Evolutionary conservation across 2,113 vertebrate species (phyloP).

Genomic region (Dasyprocta punctata): DNA sequence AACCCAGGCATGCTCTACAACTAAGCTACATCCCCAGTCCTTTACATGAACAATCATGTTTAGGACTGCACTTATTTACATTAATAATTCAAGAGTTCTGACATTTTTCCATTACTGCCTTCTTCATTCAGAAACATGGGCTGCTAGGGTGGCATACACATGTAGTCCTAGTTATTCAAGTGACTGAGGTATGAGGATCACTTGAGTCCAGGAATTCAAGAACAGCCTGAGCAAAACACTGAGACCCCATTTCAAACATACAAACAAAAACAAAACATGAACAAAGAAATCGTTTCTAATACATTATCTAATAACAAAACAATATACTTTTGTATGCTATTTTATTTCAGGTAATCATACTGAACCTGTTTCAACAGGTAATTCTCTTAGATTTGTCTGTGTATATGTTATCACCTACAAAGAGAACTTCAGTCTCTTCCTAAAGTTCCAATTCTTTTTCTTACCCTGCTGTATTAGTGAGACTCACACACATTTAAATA

Average conservation of each 20-base stretch:
- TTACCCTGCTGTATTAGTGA: background rate
- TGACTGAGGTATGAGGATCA: background rate
- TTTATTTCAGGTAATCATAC: background rate
- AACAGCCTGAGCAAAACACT: background rate
- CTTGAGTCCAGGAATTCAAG: background rate
- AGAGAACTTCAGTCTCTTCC: background rate
- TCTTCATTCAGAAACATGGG: background rate
- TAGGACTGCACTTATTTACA: background rate
- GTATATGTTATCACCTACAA: background rate
- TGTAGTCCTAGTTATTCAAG: background rate
- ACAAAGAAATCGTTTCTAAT: background rate
- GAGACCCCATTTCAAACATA: background rate
- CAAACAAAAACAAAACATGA: background rate
- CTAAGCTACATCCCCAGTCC: background rate
- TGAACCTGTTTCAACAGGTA: background rate
- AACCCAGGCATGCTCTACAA: background rate
- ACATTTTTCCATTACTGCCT: background rate
- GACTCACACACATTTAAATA: background rate
- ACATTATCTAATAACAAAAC: background rate
- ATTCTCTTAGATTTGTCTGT: background rate
- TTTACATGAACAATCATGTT: background rate
- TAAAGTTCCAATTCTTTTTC: background rate
- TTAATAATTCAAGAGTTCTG: background rate
- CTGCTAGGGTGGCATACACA: background rate
- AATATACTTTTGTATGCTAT: background rate